Conservation (phyloP, 2,113 vertebrate species). For the Tamias sibiricus region DNA sequence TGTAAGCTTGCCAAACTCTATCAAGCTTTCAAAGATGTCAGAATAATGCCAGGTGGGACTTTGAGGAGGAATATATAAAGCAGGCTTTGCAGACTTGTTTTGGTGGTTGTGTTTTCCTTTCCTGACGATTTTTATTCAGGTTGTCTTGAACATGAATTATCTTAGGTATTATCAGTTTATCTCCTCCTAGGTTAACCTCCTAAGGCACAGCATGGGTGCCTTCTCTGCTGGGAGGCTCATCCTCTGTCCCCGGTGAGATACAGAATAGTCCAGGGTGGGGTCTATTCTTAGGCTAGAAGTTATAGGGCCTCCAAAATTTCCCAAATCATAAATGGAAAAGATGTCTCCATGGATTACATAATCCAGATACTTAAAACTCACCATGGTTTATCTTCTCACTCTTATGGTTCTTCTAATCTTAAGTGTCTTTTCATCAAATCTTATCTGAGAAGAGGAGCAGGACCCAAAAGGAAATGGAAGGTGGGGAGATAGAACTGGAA, state of each 20-base stretch:
- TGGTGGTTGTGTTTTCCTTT: neutral
- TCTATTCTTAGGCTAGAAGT: neutral
- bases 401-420: neutral
- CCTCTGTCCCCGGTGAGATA: neutral
- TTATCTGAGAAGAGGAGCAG: neutral
- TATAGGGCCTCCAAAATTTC: neutral
- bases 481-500: neutral
- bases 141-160: slow-evolving; percentile 10
- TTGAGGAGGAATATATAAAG: neutral
- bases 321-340: neutral
- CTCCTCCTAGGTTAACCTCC: neutral
- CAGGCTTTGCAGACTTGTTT: neutral
- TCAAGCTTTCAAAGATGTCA: neutral
- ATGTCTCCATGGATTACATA: neutral
- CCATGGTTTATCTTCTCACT: neutral
- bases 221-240: neutral
- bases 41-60: neutral
- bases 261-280: neutral
- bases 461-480: neutral
- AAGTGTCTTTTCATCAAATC: neutral
- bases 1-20: neutral
- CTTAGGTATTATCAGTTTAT: neutral
- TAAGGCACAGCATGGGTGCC: neutral
- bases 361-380: slow-evolving; percentile 2
- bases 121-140: neutral